Conservation (phyloP, 2,113 vertebrate genomes). For the rat (Rattus norvegicus) region DNA sequence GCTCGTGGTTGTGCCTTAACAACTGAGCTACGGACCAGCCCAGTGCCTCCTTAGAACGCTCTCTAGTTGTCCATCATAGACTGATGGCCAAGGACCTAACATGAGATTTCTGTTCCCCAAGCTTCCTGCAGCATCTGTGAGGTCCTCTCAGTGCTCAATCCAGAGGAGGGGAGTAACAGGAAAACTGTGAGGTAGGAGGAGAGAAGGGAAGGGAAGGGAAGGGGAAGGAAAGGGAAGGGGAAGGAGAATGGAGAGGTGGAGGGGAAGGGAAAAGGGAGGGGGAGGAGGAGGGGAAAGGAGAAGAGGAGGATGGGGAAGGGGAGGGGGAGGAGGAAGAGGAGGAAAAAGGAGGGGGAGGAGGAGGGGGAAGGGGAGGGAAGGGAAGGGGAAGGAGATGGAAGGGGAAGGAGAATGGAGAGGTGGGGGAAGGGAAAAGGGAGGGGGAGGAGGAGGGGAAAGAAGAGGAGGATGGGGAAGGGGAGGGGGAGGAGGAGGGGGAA, state of each 20-base stretch:
- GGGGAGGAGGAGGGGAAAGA: rapidly evolving
- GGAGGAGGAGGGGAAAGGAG: no score
- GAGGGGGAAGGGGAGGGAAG: no score
- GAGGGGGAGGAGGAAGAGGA: no score
- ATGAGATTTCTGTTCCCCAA: not conserved
- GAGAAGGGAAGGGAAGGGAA: no score
- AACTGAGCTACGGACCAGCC: not conserved
- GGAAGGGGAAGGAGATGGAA: rapidly evolving
- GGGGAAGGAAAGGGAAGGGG: no score
- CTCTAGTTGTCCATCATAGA: not conserved
- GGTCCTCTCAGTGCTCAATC: not conserved
- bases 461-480: rapidly evolving
- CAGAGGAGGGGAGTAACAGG: not conserved
- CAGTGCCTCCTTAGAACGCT: not conserved
- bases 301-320: no score
- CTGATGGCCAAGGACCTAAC: not conserved
- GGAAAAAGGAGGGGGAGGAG: no score
- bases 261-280: no score
- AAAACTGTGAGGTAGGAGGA: no score
- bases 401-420: not conserved
- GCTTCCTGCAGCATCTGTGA: not conserved
- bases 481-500: no score
- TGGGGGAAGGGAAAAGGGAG: not conserved
- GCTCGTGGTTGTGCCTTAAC: not conserved
- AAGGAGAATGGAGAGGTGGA: no score